A percentile compares a stretch with the other conserved stretches of the same genome.
These are phyloP conservation scores for Hyperoplus lanceolatus DNA, from an alignment of 2,797 vertebrate genomes.

Conservation along the genomic window DNA sequence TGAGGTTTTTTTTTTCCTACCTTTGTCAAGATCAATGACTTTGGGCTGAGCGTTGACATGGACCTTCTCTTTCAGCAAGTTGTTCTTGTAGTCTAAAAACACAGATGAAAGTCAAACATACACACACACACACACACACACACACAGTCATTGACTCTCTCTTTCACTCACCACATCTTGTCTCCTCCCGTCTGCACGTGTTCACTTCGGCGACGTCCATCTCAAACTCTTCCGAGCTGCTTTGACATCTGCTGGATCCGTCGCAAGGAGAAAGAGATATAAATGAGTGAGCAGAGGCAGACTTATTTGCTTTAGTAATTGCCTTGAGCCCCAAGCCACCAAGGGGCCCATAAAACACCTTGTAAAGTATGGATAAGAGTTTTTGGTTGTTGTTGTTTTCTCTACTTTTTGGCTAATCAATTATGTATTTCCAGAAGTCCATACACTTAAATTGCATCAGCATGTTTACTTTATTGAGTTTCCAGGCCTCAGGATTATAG, in stretches of 20 bases:
- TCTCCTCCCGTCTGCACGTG: constrained; percentile 84
- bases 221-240: constrained; percentile 86
- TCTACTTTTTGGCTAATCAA: too few relatives aligned
- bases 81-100: constrained; percentile 94
- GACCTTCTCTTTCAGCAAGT: constrained; percentile 93
- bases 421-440: too few relatives aligned
- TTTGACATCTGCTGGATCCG: constrained; percentile 84
- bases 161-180: constrained; percentile 85
- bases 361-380: too few relatives aligned
- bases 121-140: background rate
- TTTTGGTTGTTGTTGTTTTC: too few relatives aligned
- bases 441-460: too few relatives aligned
- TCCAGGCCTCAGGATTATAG: too few relatives aligned
- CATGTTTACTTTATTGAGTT: too few relatives aligned
- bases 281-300: background rate
- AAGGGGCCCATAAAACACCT: too few relatives aligned
- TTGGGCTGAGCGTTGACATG: constrained; percentile 87
- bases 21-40: constrained; percentile 93
- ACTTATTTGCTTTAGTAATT: too few relatives aligned
- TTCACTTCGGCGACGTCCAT: constrained; percentile 83
- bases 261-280: background rate
- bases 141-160: background rate
- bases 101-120: background rate
- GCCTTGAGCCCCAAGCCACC: too few relatives aligned
- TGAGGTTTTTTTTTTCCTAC: constrained; percentile 72